Base-by-base conservation (phyloP, 2,113 vertebrate genomes). In the Callionymus lyra region DNA sequence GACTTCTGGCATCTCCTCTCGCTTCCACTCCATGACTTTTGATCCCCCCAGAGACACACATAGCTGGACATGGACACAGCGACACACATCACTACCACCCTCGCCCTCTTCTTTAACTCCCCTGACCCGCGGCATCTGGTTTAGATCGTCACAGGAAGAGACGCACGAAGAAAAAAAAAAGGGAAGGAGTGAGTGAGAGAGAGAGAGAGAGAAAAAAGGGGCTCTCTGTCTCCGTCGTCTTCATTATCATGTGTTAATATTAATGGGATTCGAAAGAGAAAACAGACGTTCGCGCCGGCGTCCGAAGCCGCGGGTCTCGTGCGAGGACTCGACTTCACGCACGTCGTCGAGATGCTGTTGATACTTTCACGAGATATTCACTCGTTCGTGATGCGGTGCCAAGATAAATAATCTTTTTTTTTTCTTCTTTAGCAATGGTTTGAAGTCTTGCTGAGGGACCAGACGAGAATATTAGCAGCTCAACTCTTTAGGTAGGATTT, bases 201-300 rank as follows among this genome's bases (percentile, higher is more conserved):
- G 52, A 39, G 59, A 17, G 45, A 41, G 50, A 58, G 56, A 46
- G 21, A 4, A n/a, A n/a, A 74, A 56, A 83, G 67, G 74, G 52
- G 43, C 63, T 59, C 71, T 75, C 64, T 77, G 69, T 83, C 79
- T 84, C 79, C 57, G 73, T 88, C 77, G 50, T 79, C 89, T 87
- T 88, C 84, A 87, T 89, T 90, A 84, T 70, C 83, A 86, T 91
- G 86, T 88, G 80, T 82, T 85, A 84, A 80, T 81, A 77, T 84
- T 86, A 84, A 76, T 84, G 75, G 57, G 86, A 85, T 82, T 84
- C 86, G 69, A 83, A 70, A 78, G 70, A 75, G 57, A 79, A n/a
- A 69, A 76, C 77, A 65, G 68, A 79, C 70, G 51, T 12, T 49
- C 49, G 61, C 32, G 62, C 48, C 47, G 41, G 60, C 38, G 44